These are phyloP conservation scores for Anadara kagoshimensis DNA, from an alignment of 1,140 invertebrate species.

Conservation along the genomic window DNA sequence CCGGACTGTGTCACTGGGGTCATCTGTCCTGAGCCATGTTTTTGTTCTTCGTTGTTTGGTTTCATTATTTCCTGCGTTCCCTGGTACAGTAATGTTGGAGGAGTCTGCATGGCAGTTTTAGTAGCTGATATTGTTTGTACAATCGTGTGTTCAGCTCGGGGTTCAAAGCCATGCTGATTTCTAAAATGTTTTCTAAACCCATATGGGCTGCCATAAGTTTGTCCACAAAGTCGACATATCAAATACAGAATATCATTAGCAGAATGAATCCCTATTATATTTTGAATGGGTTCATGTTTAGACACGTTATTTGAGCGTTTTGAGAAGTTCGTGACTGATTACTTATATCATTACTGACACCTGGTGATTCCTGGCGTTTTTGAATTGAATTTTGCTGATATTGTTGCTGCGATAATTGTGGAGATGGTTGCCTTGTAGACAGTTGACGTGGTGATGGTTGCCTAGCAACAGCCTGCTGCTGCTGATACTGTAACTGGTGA, in stretches of 20 bases:
- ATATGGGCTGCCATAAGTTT: slow-evolving; percentile 70
- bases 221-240: slow-evolving; percentile 65
- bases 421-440: not conserved
- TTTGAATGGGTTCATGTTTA: slow-evolving; percentile 69
- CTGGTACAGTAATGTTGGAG: too few species aligned
- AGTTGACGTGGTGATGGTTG: too few species aligned
- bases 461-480: not conserved
- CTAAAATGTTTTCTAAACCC: slow-evolving; percentile 69
- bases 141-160: slow-evolving; percentile 63
- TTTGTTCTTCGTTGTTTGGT: too few species aligned
- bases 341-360: too few species aligned
- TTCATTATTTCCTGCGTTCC: too few species aligned
- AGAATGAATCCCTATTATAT: slow-evolving; percentile 63
- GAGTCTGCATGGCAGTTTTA: slow-evolving; percentile 54
- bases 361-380: not conserved
- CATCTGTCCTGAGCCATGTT: not conserved
- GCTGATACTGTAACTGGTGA: slow-evolving; percentile 3
- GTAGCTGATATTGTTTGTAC: slow-evolving; percentile 70
- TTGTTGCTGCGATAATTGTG: not conserved
- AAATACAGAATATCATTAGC: slow-evolving; percentile 68
- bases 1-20: too few species aligned
- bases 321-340: too few species aligned
- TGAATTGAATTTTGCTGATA: not conserved
- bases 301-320: too few species aligned
- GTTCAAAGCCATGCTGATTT: slow-evolving; percentile 70